Percentiles rank a stretch among this genome's conserved stretches.
phyloP scores from a whole-genome alignment of 2,113 vertebrate species.

The Dicentrarchus labrax region DNA sequence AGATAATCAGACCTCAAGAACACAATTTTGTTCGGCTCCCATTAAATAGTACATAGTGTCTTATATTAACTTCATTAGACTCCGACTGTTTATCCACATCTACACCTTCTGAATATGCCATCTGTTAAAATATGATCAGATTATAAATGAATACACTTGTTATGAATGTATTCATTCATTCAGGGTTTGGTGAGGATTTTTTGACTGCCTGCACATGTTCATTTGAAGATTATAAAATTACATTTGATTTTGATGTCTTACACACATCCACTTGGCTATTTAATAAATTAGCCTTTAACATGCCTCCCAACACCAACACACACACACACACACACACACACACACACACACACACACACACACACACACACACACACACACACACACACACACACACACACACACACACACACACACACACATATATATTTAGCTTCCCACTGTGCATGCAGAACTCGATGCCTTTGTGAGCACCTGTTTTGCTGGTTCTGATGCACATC shows the following conservation, averaged over 20 bases:
- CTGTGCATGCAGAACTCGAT: no score
- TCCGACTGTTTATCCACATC: neutral
- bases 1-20: slow-evolving; percentile 30
- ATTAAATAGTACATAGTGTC: neutral
- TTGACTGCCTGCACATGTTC: neutral
- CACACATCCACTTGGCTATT: neutral
- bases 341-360: no score
- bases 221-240: neutral
- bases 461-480: slow-evolving; percentile 50
- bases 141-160: neutral
- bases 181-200: neutral
- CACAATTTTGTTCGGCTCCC: neutral
- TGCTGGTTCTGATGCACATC: slow-evolving; percentile 11
- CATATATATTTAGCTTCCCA: no score
- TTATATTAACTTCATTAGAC: no score
- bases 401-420: no score
- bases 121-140: neutral
- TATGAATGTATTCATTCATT: neutral
- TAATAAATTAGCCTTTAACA: neutral
- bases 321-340: no score
- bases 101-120: neutral
- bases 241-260: neutral
- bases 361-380: no score
- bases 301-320: no score
- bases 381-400: no score